Base-by-base conservation (phyloP, 2,113 vertebrate genomes). In the Dryoscopus gambensis region DNA sequence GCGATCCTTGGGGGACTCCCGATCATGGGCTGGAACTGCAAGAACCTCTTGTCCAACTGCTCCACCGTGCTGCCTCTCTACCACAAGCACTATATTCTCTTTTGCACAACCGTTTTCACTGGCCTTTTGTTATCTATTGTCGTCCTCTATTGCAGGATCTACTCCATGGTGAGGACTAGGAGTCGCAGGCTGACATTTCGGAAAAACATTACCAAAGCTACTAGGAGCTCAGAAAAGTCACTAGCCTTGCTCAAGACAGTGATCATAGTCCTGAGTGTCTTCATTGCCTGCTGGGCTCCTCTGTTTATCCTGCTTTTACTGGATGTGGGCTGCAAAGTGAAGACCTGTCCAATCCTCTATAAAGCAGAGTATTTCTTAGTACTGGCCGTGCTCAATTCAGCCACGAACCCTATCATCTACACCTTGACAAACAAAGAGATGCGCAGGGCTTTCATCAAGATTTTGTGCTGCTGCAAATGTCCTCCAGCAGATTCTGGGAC, bases 371-470 rank as follows among this genome's bases (percentile, higher is more conserved):
- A 99, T 98, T 99, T 99, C 97, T 97, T 99, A 97, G 99, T 99
- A 7, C 90, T 99, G 91, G 99, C 99, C 0, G 99, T 99, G 92
- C 98, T 99, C 89, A 99, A 99, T 97, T 99, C 99, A 0, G 99
- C 99, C 95, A 99, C 99, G 65, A 99, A 99, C 97, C 99, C 99
- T n/a, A 98, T 99, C 94, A 99, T 99, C 94, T 99, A 99, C 97
- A 99, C 99, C 3, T 97, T 99, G 82, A 99, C 99, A 93, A 99
- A 99, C 98, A 99, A 99, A 87, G 99, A 99, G 98, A 99, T 99
- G 99, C 98, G 99, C 17, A 97, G 98, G 22, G 99, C 99, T 47
- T 99, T 99, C 97, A 95, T 99, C 82, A 98, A 98, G 88, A 99
- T 99, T 91, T 90, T 99, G 81, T 98, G 98, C 73, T 99, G 99